These are phyloP conservation scores for Cryptotis parvus DNA, from an alignment of 2,113 vertebrate species.

Conservation along the genomic window DNA sequence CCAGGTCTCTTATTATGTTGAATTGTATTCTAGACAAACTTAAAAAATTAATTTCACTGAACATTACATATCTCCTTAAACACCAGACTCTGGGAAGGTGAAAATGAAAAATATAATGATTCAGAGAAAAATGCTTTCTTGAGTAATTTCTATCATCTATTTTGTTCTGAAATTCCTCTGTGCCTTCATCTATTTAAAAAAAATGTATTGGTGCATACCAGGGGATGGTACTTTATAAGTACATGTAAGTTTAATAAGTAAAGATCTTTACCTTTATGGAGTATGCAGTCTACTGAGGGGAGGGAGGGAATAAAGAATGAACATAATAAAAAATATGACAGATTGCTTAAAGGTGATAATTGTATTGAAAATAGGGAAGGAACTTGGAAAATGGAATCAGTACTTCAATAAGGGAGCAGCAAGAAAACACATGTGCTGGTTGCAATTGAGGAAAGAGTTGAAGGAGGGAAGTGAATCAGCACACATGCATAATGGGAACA, in stretches of 20 bases:
- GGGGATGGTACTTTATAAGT: not conserved
- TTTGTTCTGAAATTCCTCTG: not conserved
- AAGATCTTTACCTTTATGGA: not conserved
- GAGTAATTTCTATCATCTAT: not conserved
- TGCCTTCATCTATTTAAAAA: slow-evolving; percentile 2
- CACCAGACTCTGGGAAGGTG: not conserved
- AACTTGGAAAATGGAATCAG: not conserved
- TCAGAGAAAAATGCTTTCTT: no score
- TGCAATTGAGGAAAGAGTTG: not conserved
- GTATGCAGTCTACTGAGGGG: not conserved
- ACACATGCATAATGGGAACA: not conserved
- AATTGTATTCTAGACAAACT: not conserved
- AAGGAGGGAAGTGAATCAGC: not conserved
- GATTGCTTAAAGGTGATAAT: not conserved
- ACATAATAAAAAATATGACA: slow-evolving; percentile 9
- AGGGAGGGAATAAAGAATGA: not conserved
- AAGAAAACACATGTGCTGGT: not conserved
- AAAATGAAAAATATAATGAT: not conserved
- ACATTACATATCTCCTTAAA: not conserved
- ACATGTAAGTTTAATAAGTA: not conserved
- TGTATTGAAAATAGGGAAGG: not conserved
- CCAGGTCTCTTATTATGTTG: not conserved
- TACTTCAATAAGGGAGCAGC: not conserved
- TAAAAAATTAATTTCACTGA: not conserved
- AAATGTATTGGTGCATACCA: not conserved